These are phyloP conservation scores for Chamaedrilus cognettii DNA, from an alignment of 2,888 invertebrate species.

Conservation along the genomic window DNA sequence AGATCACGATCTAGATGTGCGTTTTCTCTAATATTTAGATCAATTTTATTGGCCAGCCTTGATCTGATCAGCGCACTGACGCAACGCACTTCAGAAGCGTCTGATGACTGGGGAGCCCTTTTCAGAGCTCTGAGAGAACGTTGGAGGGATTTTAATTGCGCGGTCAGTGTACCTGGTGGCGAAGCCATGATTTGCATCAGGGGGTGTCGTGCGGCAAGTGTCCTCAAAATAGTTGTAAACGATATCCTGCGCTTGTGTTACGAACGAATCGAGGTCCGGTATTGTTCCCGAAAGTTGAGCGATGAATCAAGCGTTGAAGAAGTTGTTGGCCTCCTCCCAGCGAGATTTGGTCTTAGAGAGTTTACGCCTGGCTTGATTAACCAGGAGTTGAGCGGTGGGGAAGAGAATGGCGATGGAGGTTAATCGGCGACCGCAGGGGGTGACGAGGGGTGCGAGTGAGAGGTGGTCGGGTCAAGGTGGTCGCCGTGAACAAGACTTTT, in stretches of 20 bases:
- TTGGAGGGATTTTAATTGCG: too few relatives aligned
- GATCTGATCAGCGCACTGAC: too few relatives aligned
- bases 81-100: too few relatives aligned
- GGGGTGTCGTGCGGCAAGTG: background rate
- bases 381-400: too few relatives aligned
- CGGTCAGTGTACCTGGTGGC: too few relatives aligned
- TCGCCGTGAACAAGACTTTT: background rate
- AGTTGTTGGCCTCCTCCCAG: background rate
- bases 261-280: background rate
- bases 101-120: too few relatives aligned
- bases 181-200: background rate
- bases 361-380: background rate
- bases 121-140: too few relatives aligned
- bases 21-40: too few relatives aligned
- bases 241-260: background rate
- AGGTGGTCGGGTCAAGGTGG: background rate
- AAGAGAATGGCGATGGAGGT: background rate
- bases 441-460: background rate
- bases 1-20: too few relatives aligned
- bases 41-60: too few relatives aligned
- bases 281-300: background rate
- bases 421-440: background rate
- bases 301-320: background rate
- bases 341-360: background rate
- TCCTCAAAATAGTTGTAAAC: background rate